A percentile compares a stretch with the other conserved stretches of the same genome.
Conservation (phyloP, 2,113 vertebrate genomes). For the Cyanoramphus novaezelandiae region DNA sequence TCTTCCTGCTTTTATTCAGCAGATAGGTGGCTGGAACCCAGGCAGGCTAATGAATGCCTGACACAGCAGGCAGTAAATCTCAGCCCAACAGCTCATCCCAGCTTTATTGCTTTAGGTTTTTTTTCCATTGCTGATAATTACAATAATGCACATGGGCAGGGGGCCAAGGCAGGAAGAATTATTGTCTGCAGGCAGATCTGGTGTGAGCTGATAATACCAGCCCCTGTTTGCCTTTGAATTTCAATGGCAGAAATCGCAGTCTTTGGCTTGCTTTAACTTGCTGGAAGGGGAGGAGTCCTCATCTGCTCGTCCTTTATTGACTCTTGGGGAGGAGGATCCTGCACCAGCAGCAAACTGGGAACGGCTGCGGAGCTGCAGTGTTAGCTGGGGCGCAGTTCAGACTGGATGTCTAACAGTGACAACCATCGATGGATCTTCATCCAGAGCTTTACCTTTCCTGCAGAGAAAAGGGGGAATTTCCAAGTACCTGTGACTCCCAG, state of each 20-base stretch:
- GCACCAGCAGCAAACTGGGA: background rate
- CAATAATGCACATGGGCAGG: slow-evolving; percentile 74
- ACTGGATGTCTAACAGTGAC: background rate
- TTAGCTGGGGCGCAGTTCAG: background rate
- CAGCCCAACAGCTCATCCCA: slow-evolving; percentile 54
- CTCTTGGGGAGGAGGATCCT: background rate
- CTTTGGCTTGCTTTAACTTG: slow-evolving; percentile 64
- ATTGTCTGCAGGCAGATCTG: slow-evolving; percentile 77
- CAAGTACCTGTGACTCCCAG: background rate
- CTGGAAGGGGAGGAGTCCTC: slow-evolving; percentile 26
- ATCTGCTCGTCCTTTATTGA: slow-evolving; percentile 8
- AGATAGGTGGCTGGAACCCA: slow-evolving; percentile 53
- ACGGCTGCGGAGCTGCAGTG: background rate
- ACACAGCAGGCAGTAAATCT: slow-evolving; percentile 62
- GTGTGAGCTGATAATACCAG: slow-evolving; percentile 71
- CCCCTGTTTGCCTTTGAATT: slow-evolving; percentile 66
- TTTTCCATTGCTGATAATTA: slow-evolving; percentile 77
- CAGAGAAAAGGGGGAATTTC: background rate
- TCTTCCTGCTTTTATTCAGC: slow-evolving; percentile 58
- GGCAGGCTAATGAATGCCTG: slow-evolving; percentile 64
- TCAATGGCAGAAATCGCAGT: slow-evolving; percentile 57
- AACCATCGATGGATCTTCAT: background rate
- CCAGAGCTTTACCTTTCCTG: background rate
- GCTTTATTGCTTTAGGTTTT: slow-evolving; percentile 72
- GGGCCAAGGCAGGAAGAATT: slow-evolving; percentile 78